Conservation (phyloP, 1,140 invertebrate genomes). For the Drosophila nebulosa region DNA sequence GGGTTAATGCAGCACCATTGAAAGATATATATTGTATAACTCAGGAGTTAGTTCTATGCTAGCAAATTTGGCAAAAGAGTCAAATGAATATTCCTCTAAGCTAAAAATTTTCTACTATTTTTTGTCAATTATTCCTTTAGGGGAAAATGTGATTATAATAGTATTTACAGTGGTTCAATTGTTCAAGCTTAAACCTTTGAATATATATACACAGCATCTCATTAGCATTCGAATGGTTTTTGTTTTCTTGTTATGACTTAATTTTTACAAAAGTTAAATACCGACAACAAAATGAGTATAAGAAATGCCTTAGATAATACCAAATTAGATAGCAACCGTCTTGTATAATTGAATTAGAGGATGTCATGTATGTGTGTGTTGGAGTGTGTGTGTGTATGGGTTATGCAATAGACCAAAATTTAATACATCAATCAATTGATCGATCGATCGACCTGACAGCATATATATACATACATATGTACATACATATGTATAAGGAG, state of each 20-base stretch:
- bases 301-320: constrained; percentile 15
- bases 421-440: neutral
- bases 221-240: constrained; percentile 67
- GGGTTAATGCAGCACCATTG: neutral
- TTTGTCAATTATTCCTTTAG: no score
- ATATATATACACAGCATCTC: constrained; percentile 51
- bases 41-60: neutral
- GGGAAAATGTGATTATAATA: no score
- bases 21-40: neutral
- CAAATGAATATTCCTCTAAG: neutral
- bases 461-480: neutral
- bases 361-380: neutral
- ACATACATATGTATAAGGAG: neutral
- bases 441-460: neutral
- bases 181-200: constrained; percentile 34
- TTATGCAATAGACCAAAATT: neutral
- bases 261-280: constrained; percentile 33
- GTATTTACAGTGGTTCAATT: neutral
- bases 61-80: no score
- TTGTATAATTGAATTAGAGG: constrained; percentile 19
- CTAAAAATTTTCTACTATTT: no score
- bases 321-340: constrained; percentile 38
- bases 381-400: neutral
- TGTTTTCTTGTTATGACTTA: constrained; percentile 13
- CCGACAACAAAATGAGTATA: neutral